Evolutionary conservation across 2,888 invertebrate species (phyloP).

Genomic region (Lymantria dispar): DNA sequence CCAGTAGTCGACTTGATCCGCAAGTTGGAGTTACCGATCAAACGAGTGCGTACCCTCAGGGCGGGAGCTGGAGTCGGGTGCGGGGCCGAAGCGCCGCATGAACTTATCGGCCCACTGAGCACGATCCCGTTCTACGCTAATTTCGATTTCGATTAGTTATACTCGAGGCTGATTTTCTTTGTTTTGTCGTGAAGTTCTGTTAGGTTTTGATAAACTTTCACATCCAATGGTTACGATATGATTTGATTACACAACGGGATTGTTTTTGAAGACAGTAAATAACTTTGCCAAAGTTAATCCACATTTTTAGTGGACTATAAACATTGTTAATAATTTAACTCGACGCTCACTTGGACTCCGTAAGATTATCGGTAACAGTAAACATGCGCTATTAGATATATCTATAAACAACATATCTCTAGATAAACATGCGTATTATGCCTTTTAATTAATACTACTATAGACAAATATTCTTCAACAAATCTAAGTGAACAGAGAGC

Average conservation of each 20-base stretch:
- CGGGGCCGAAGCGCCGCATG: background rate
- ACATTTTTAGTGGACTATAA: background rate
- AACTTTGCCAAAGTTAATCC: background rate
- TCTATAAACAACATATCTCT: no score
- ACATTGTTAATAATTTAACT: background rate
- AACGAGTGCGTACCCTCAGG: no score
- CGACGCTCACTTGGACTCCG: no score
- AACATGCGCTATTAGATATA: no score
- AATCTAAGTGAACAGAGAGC: no score
- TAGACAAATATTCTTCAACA: no score
- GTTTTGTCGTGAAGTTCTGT: conserved; percentile 16
- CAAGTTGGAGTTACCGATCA: background rate
- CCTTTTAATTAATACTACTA: no score
- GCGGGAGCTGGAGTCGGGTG: no score
- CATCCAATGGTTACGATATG: conserved; percentile 6
- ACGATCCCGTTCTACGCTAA: conserved; percentile 20
- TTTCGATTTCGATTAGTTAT: conserved; percentile 20
- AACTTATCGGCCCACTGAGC: conserved; percentile 9
- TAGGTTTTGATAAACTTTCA: conserved; percentile 9
- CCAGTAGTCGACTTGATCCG: background rate
- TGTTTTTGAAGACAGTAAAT: background rate
- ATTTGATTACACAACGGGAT: conserved; percentile 8
- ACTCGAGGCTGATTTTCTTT: conserved; percentile 18
- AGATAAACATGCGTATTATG: no score
- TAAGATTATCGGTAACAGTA: no score